These are phyloP conservation scores for Hippocampus comes DNA, from an alignment of 2,113 vertebrate genomes.

Conservation along the genomic window DNA sequence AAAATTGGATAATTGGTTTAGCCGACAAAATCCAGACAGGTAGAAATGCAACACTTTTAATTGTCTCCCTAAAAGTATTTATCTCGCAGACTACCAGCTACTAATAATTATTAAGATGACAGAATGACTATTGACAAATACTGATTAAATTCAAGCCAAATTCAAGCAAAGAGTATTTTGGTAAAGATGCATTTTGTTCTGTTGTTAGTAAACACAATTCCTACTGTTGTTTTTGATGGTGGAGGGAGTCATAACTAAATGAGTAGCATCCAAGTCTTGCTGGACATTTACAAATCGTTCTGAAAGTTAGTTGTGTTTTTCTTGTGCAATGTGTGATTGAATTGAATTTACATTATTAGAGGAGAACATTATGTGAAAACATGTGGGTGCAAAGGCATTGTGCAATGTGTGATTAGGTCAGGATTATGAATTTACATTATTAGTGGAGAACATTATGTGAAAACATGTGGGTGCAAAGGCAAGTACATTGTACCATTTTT, in stretches of 20 bases:
- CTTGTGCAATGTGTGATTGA: background rate
- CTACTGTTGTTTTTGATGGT: background rate
- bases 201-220: background rate
- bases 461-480: slow-evolving; percentile 4
- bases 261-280: background rate
- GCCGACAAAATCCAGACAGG: background rate
- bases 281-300: background rate
- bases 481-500: slow-evolving; percentile 24
- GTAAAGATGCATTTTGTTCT: background rate
- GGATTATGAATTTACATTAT: background rate
- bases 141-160: background rate
- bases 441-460: slow-evolving; percentile 4
- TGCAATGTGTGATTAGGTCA: background rate
- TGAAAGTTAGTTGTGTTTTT: background rate
- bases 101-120: background rate
- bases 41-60: background rate
- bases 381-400: slow-evolving; percentile 6
- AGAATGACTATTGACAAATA: slow-evolving; percentile 4
- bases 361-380: slow-evolving; percentile 1
- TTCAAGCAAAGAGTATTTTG: slow-evolving; percentile 35
- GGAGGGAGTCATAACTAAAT: background rate
- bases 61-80: background rate
- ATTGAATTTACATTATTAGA: background rate
- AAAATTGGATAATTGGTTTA: background rate
- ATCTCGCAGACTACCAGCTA: background rate